Conservation (phyloP, 2,888 invertebrate genomes). For the Xiphydria camelus region DNA sequence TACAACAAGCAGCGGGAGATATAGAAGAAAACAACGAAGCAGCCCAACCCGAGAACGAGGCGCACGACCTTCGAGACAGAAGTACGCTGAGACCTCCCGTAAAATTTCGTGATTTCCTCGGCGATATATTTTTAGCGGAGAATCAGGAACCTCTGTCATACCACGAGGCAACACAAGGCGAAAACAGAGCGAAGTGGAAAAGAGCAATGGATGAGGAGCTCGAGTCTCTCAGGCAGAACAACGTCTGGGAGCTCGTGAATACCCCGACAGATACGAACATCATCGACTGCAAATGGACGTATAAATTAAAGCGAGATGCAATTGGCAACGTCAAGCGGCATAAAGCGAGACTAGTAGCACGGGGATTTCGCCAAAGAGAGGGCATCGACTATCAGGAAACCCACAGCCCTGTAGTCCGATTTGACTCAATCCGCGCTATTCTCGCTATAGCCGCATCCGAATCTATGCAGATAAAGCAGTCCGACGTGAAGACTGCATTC, state of each 20-base stretch:
- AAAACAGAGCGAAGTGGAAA: background rate
- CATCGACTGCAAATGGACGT: background rate
- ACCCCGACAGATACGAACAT: background rate
- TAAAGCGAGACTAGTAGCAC: slow-evolving; percentile 38
- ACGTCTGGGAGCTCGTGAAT: slow-evolving; percentile 7
- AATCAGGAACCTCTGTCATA: background rate
- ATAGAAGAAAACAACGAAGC: background rate
- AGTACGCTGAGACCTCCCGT: background rate
- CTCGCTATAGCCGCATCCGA: slow-evolving; percentile 31
- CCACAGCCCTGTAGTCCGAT: slow-evolving; percentile 38
- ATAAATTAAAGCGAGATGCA: slow-evolving; percentile 19
- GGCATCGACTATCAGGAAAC: slow-evolving; percentile 40
- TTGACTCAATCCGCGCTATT: slow-evolving; percentile 31
- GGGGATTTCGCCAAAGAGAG: slow-evolving; percentile 28
- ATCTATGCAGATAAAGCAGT: slow-evolving; percentile 28
- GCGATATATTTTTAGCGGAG: background rate
- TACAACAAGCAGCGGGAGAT: too few species aligned
- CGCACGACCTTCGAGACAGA: background rate
- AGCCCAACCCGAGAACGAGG: background rate
- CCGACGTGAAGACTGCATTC: slow-evolving; percentile 43
- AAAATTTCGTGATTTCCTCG: background rate
- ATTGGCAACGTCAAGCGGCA: slow-evolving; percentile 25
- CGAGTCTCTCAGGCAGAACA: slow-evolving; percentile 13
- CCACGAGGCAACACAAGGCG: background rate
- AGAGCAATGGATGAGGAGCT: slow-evolving; percentile 16